Base-by-base conservation (phyloP, 2,797 vertebrate species). In the Mormyrus hasselquistii region DNA sequence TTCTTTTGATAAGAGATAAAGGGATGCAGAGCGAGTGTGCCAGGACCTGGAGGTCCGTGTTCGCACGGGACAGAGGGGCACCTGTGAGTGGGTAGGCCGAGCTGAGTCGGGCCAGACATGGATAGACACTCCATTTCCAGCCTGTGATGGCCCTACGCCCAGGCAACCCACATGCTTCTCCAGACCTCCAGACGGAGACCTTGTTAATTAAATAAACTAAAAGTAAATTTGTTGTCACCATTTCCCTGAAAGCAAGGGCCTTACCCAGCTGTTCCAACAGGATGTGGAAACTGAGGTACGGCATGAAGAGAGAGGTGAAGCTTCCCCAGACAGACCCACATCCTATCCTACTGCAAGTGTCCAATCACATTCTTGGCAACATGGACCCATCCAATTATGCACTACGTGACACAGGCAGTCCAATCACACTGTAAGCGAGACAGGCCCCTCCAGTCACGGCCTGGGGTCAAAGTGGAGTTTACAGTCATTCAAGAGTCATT, bases 151-250 rank as follows among this genome's bases (percentile, higher is more conserved):
- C 73, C 38, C 38, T 5, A 44, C 4, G 73, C 73, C 73, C 73
- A 79, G 73, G 5, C 73, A 79, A 12, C 73, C 38, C 73, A 44
- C 73, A 79, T n/a, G 73, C 34, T 79, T 79, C 73, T 79, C 16
- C 73, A 79, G 73, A 79, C 73, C 38, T 79, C 73, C 73, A 79
- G 73, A 79, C 14, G 73, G 73, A 79, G 38, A 79, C 38, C 38
- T 79, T 19, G 14, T 44, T 79, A 79, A 79, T 79, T 79, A 79
- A 79, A 79, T 79, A 79, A 79, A 44, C 34, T 79, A 41, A n/a
- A 44, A 79, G 73, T 79, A 41, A 79, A n/a, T 79, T n/a, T 79
- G 41, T 44, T 79, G 38, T 79, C 73, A n/a, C 73, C 73, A 79
- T 79, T 44, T 44, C 73, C 44, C 73, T 44, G 38, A 79, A 44